phyloP scores from a whole-genome alignment of 2,888 invertebrate genomes.

The Eulithis prunata region DNA sequence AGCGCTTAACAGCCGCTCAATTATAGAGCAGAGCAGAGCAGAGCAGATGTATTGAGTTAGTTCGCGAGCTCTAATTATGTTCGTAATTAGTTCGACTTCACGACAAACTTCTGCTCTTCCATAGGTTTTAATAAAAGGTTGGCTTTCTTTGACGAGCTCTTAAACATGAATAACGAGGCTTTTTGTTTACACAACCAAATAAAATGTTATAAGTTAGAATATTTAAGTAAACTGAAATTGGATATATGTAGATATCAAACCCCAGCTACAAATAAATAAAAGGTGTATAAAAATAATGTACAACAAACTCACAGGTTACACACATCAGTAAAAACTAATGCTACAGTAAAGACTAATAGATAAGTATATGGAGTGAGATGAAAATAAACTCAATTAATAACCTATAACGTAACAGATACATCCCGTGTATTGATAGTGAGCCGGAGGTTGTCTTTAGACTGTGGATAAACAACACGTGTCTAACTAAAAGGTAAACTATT shows the following conservation, averaged over 20 bases:
- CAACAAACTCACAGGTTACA: no score
- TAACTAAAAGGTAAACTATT: constrained; percentile 21
- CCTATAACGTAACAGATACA: no score
- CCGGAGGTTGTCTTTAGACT: background rate
- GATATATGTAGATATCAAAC: no score
- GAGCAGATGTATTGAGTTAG: constrained; percentile 31
- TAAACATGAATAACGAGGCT: no score
- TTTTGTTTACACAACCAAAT: no score
- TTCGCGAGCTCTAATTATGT: constrained; percentile 29
- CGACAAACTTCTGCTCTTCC: constrained; percentile 20
- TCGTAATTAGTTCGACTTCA: constrained; percentile 30
- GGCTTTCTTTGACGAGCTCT: constrained; percentile 3
- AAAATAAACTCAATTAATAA: no score
- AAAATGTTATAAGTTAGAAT: background rate
- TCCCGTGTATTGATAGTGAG: background rate
- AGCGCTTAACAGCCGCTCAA: constrained; percentile 21
- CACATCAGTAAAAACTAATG: no score
- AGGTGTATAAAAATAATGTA: no score
- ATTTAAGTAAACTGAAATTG: background rate
- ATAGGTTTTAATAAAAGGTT: constrained; percentile 1
- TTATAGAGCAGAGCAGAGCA: constrained; percentile 13
- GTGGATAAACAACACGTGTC: background rate
- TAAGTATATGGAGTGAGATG: no score
- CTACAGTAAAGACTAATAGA: no score
- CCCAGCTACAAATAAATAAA: no score